These are phyloP conservation scores for Teleogryllus occipitalis DNA, from an alignment of 1,140 invertebrate species.

Conservation along the genomic window DNA sequence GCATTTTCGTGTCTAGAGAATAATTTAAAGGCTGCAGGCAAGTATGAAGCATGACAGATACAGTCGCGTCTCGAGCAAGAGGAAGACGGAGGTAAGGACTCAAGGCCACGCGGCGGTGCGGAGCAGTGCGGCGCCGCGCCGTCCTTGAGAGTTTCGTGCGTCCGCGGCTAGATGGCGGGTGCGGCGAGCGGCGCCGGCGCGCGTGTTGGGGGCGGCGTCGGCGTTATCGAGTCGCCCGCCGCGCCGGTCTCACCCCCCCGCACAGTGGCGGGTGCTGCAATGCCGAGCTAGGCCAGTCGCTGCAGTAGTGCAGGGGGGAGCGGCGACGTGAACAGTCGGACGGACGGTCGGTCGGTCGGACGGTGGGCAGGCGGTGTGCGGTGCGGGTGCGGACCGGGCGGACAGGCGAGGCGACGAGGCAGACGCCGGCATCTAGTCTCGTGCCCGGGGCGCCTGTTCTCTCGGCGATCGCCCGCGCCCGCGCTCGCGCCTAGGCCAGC, in stretches of 20 bases:
- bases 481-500: not conserved
- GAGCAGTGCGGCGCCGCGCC: too few relatives aligned
- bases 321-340: not conserved
- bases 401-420: not conserved
- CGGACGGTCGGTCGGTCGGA: not conserved
- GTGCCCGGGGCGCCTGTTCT: not conserved
- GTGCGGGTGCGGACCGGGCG: not conserved
- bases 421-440: not conserved
- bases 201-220: not conserved
- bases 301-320: not conserved
- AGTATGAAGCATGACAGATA: too few relatives aligned
- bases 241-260: not conserved
- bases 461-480: not conserved
- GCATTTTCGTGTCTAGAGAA: too few relatives aligned
- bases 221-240: not conserved
- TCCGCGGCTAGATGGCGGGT: not conserved
- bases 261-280: not conserved
- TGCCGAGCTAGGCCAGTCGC: conserved; percentile 2
- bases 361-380: not conserved
- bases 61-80: too few relatives aligned
- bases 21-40: too few relatives aligned
- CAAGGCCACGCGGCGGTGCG: too few relatives aligned
- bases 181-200: too few relatives aligned
- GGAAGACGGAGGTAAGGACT: too few relatives aligned
- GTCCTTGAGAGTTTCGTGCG: not conserved